Conservation (phyloP, 2,797 vertebrate species). For the Microctenopoma lineatum region DNA sequence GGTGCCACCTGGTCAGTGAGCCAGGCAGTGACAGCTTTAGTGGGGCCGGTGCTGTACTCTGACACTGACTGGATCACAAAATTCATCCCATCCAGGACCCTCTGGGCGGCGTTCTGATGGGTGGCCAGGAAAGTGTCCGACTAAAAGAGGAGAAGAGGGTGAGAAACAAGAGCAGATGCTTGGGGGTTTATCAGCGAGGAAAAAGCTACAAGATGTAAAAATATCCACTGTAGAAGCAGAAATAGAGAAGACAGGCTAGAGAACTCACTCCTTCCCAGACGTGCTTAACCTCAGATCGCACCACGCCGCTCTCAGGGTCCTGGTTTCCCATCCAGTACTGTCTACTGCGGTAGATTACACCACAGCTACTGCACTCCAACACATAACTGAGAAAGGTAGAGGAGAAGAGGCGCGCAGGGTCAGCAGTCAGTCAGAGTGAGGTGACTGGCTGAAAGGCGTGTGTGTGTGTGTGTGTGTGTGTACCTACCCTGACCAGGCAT, state of each 20-base stretch:
- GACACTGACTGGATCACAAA: conserved; percentile 85
- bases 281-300: conserved; percentile 86
- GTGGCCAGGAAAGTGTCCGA: conserved; percentile 80
- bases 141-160: conserved; percentile 52
- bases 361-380: conserved; percentile 85
- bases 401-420: not conserved
- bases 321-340: conserved; percentile 90
- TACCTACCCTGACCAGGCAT: conserved; percentile 88
- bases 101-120: conserved; percentile 87
- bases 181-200: not conserved
- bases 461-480: conserved; percentile 6
- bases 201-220: not conserved
- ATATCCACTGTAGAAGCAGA: too few species aligned
- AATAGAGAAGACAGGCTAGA: not conserved
- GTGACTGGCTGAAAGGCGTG: not conserved
- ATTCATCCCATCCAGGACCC: conserved; percentile 87
- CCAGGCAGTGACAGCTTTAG: conserved; percentile 85
- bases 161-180: not conserved
- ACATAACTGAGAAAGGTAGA: conserved; percentile 78
- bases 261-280: conserved; percentile 86
- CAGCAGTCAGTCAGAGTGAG: not conserved
- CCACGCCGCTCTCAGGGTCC: conserved; percentile 85
- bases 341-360: conserved; percentile 88
- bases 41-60: conserved; percentile 86
- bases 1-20: conserved; percentile 88